Base-by-base conservation (phyloP, 2,888 invertebrate genomes). In the Yponomeuta malinellus region DNA sequence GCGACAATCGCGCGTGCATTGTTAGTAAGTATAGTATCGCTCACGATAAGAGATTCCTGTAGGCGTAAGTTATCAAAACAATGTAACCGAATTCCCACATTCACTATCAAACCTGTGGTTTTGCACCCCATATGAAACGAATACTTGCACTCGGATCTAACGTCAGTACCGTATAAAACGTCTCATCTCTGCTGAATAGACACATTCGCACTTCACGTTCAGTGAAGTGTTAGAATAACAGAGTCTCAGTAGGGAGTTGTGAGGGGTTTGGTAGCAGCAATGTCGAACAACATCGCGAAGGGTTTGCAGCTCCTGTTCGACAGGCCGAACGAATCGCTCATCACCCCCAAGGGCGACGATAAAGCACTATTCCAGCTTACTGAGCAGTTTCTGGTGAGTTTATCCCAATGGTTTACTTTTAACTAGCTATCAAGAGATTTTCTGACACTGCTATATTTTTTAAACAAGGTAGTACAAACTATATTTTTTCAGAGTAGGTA, bases 301-400 rank as follows among this genome's bases (percentile, higher is more conserved):
- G 82, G 81, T 74, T 77, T 93, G 12, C 73, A 79, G 72, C 80
- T 91, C 71, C 82, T 95, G 73, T 94, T 94, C 77, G 94, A 95
- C 78, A 92, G 95, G 48, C 94, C 94, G 0, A 86, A 88, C 52
- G 95, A 95, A 79, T 92, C 94, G 0, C 81, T 94, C 71, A 93
- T 94, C 74, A 91, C 93, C 31, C 94, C 94, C 0, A 95, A 95
- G 78, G 94, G 94, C 15, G 94, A 94, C 0, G 77, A 91, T 0
- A 93, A 93, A 73, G 86, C 93, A 29, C 85, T 93, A 15, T 95
- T 95, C 74, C 93, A 94, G 74, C 91, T 95, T 6, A 94, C 94
- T 0, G 82, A 93, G 70, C 86, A 93, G 73, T 93, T 93, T 76
- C 80, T 95, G 93, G 95, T 95, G 86, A 94, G 94, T 89, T 70